These are phyloP conservation scores for Epinephelus cyanopodus DNA, from an alignment of 2,113 vertebrate species.

Conservation along the genomic window DNA sequence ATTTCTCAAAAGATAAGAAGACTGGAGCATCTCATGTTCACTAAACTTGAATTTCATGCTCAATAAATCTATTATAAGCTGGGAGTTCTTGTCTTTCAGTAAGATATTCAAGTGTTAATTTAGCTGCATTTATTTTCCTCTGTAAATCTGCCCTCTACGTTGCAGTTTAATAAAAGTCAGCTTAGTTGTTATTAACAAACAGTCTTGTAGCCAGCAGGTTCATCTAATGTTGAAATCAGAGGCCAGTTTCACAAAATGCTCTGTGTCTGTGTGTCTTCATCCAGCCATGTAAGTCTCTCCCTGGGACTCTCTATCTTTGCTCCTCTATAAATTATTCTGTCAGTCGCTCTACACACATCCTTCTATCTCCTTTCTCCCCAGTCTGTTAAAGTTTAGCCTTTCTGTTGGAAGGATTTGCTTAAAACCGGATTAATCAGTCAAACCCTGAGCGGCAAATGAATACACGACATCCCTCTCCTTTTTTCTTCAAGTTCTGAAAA, in stretches of 20 bases:
- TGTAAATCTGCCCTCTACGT: background rate
- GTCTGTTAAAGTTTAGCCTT: slow-evolving; percentile 37
- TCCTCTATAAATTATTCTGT: slow-evolving; percentile 7
- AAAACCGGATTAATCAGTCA: slow-evolving; percentile 48
- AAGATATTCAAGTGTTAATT: background rate
- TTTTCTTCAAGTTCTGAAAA: slow-evolving; percentile 18
- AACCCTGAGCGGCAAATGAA: slow-evolving; percentile 47
- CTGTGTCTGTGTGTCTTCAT: background rate
- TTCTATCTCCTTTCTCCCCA: background rate
- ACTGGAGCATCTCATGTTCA: background rate
- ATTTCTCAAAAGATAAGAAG: background rate
- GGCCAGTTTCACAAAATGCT: background rate
- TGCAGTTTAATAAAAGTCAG: background rate
- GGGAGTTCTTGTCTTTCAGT: background rate
- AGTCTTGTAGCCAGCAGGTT: background rate
- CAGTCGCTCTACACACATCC: slow-evolving; percentile 4
- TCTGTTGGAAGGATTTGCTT: slow-evolving; percentile 30
- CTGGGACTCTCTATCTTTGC: slow-evolving; percentile 21
- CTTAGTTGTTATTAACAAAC: background rate
- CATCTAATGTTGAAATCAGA: background rate
- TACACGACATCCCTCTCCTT: slow-evolving; percentile 30
- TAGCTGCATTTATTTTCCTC: background rate
- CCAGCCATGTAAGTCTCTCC: background rate
- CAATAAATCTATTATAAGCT: too few species aligned
- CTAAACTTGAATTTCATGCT: background rate